phyloP scores from a whole-genome alignment of 2,888 invertebrate species.

The Cephus nigrinus region DNA sequence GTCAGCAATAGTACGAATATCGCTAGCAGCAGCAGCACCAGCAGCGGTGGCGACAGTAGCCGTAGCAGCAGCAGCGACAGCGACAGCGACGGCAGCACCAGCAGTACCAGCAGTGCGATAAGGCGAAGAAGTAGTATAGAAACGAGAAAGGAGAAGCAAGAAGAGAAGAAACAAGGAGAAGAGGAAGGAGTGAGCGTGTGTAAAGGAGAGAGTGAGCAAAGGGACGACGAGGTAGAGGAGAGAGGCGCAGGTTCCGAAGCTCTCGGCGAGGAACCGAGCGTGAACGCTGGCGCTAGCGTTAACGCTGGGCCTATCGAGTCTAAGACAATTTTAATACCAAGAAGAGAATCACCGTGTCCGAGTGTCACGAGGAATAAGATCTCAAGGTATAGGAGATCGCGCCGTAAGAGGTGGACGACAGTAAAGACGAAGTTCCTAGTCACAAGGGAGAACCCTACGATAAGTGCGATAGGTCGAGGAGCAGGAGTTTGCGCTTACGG shows the following conservation, averaged over 20 bases:
- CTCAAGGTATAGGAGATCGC: background rate
- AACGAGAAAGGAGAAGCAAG: background rate
- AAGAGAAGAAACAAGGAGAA: background rate
- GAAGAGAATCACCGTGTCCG: background rate
- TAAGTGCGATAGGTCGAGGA: background rate
- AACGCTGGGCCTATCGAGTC: background rate
- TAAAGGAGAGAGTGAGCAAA: slow-evolving; percentile 3
- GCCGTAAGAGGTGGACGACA: background rate
- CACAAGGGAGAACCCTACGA: background rate
- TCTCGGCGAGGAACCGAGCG: slow-evolving; percentile 1
- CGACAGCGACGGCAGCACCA: background rate
- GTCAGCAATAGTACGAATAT: background rate
- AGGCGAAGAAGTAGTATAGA: slow-evolving; percentile 2
- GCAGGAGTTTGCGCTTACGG: background rate
- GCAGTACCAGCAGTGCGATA: background rate
- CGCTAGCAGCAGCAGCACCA: slow-evolving; percentile 6
- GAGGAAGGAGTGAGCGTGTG: slow-evolving; percentile 1
- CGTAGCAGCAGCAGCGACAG: background rate
- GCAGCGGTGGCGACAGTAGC: slow-evolving; percentile 13
- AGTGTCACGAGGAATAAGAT: background rate
- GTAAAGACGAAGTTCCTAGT: background rate
- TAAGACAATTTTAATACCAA: background rate
- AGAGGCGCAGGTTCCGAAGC: slow-evolving; percentile 2
- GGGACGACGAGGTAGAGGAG: background rate
- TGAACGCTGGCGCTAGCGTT: background rate